Evolutionary conservation across 1,140 invertebrate species (phyloP).

Genomic region (Drosophila grimshawi): DNA sequence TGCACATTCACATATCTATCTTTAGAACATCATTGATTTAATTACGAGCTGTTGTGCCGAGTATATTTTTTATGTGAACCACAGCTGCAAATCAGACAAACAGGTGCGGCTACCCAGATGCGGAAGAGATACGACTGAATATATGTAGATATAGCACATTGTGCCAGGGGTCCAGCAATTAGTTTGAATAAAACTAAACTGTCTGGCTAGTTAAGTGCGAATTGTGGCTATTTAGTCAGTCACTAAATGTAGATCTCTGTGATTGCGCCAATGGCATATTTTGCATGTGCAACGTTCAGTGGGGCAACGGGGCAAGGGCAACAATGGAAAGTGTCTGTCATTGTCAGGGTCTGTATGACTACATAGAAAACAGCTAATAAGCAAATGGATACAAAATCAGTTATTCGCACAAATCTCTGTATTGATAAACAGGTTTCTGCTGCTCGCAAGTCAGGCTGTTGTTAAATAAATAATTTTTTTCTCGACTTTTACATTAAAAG

Average conservation of each 20-base stretch:
- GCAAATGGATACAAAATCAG: not conserved
- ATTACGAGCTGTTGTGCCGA: not conserved
- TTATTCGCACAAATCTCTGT: not conserved
- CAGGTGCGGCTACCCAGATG: slow-evolving; percentile 30
- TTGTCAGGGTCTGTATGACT: not conserved
- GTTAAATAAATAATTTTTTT: not conserved
- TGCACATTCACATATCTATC: too few relatives aligned
- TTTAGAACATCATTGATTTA: too few relatives aligned
- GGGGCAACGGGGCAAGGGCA: slow-evolving; percentile 21
- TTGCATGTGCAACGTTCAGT: not conserved
- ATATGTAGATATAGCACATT: not conserved
- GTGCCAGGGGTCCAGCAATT: slow-evolving; percentile 26
- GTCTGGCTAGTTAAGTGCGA: slow-evolving; percentile 27
- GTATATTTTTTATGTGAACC: slow-evolving; percentile 30
- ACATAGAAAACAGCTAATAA: not conserved
- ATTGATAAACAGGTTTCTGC: slow-evolving; percentile 7
- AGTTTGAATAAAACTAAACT: slow-evolving; percentile 30
- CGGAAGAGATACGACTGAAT: slow-evolving; percentile 23
- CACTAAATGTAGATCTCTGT: slow-evolving; percentile 26
- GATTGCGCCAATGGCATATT: slow-evolving; percentile 19
- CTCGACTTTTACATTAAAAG: not conserved
- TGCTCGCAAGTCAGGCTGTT: not conserved
- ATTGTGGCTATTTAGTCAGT: slow-evolving; percentile 27
- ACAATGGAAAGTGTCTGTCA: slow-evolving; percentile 30
- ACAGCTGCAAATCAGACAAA: slow-evolving; percentile 20